Base-by-base conservation (phyloP, 2,888 invertebrate species). In the Tridacna crocea region DNA sequence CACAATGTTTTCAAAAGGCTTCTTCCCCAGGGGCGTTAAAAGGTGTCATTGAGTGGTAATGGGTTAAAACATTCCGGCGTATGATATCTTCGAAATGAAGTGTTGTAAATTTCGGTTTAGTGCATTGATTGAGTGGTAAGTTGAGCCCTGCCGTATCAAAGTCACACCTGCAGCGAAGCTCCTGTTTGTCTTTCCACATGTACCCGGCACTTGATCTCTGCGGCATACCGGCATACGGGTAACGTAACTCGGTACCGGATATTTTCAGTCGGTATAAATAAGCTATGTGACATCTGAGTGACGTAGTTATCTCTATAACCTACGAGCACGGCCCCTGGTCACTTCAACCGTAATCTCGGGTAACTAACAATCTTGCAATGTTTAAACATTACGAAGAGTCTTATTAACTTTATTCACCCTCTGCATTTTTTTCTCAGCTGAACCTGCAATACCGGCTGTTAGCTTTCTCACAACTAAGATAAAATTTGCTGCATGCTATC, bases 101-200 rank as follows among this genome's bases (percentile, higher is more conserved):
- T 58, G 82, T 79, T 82, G 82, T 82, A 82, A 82, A 55, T 55
- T 55, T 55, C 55, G 55, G 55, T 83, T 80, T 84, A 80, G 75
- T 48, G 51, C 66, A 63, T 61, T 80, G 80, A 80, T 80, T 78
- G 76, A 76, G 81, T 58, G 79, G 74, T 60, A 74, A 76, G 84
- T 84, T 84, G 81, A 77, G 79, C 79, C 77, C 79, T 47, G 66
- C 24, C 73, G 58, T 81, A 84, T 84, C 84, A 48, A 68, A 22
- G 63, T 79, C 66, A 84, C 84, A 84, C 84, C 84, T 84, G 84
- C 79, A 72, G 79, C 24, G 81, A 74, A 79, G 68, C 80, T 66
- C 36, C 58, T 81, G 84, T 84, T 84, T 84, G 78, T 80, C 77
- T 84, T 79, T 80, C 72, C 72, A 72, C 74, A 79, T 74, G 74